Evolutionary conservation across 2,797 vertebrate species (phyloP).

Genomic region (Fringilla coelebs): DNA sequence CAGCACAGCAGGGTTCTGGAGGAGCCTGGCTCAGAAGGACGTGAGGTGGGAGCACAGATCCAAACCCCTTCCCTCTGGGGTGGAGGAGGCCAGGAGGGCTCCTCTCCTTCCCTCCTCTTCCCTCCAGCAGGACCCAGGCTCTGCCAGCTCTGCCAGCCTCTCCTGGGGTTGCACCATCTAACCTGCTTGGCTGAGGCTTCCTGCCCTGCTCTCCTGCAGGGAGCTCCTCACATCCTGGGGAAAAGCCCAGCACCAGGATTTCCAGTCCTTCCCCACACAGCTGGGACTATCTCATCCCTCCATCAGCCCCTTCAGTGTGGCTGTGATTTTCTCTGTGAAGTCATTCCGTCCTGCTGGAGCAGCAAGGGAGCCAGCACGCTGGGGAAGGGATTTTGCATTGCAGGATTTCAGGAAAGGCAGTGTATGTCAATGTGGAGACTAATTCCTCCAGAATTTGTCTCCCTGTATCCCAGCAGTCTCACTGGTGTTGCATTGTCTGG

Average conservation of each 20-base stretch:
- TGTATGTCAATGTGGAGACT: not conserved
- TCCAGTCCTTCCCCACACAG: not conserved
- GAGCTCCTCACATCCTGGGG: not conserved
- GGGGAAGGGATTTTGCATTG: not conserved
- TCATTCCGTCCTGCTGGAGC: not conserved
- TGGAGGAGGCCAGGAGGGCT: not conserved
- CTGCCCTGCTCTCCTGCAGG: not conserved
- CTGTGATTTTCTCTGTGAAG: not conserved
- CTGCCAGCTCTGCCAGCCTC: not conserved
- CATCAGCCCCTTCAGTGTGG: not conserved
- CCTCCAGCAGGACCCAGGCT: not conserved
- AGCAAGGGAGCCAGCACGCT: rapidly evolving
- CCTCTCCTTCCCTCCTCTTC: not conserved
- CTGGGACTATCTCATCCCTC: not conserved
- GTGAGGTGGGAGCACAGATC: not conserved
- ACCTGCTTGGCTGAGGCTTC: not conserved
- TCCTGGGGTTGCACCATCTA: not conserved
- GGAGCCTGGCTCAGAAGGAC: not conserved
- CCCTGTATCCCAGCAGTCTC: rapidly evolving
- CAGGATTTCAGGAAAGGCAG: not conserved
- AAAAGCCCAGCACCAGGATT: not conserved
- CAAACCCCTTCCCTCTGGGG: rapidly evolving
- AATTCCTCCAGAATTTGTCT: not conserved
- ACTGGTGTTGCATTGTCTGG: not conserved
- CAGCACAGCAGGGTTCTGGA: not conserved